Percentiles rank a stretch among this genome's conserved stretches.
Evolutionary conservation across 2,113 vertebrate species (phyloP).

Genomic region (Hyla sarda): DNA sequence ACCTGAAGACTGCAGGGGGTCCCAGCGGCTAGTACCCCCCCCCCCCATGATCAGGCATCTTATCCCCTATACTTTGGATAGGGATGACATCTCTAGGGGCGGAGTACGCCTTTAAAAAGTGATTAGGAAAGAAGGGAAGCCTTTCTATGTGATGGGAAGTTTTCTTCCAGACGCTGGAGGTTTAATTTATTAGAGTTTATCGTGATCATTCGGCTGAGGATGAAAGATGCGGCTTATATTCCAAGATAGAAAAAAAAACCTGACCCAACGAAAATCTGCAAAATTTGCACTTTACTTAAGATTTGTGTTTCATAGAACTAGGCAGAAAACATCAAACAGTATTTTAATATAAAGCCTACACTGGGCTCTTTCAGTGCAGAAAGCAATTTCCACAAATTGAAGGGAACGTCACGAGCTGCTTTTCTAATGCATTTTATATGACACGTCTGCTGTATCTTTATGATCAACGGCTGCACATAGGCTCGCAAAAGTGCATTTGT

Average conservation of each 20-base stretch:
- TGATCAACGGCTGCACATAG: neutral
- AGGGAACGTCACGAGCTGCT: constrained; percentile 36
- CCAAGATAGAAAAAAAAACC: constrained; percentile 42
- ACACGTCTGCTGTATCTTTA: constrained; percentile 38
- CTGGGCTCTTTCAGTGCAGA: constrained; percentile 38
- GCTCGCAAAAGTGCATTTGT: constrained; percentile 22
- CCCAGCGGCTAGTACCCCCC: no score
- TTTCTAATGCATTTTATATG: constrained; percentile 53
- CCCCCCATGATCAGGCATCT: no score
- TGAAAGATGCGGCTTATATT: constrained; percentile 33
- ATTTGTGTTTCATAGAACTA: constrained; percentile 36
- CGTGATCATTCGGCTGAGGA: constrained; percentile 12
- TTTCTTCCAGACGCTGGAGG: neutral
- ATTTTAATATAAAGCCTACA: constrained; percentile 49
- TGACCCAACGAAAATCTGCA: constrained; percentile 43
- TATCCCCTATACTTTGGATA: no score
- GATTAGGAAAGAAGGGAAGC: neutral
- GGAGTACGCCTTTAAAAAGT: neutral
- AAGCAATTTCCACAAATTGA: constrained; percentile 54
- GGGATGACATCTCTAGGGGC: no score
- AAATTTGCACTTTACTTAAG: constrained; percentile 42
- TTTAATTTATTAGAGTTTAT: constrained; percentile 32
- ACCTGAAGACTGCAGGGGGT: no score
- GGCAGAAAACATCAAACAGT: constrained; percentile 43
- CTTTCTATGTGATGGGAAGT: neutral